phyloP scores from a whole-genome alignment of 2,888 invertebrate genomes.

The Ormia ochracea region DNA sequence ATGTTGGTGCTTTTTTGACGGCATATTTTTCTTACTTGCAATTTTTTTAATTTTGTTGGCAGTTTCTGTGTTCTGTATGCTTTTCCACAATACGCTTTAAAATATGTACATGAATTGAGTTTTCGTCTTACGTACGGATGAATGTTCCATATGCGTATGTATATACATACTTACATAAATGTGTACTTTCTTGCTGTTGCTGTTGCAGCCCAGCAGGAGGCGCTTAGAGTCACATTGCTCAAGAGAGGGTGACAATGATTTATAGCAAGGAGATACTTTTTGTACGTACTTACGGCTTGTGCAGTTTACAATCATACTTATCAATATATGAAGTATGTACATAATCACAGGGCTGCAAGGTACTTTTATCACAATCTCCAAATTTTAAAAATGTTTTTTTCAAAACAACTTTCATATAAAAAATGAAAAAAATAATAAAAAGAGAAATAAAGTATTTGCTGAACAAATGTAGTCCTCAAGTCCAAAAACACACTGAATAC shows the following conservation, averaged over 20 bases:
- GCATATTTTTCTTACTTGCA: conserved; percentile 50
- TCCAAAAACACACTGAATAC: too few relatives aligned
- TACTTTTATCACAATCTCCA: too few relatives aligned
- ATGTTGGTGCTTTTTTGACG: conserved; percentile 26
- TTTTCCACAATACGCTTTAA: conserved; percentile 45
- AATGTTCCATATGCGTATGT: too few relatives aligned
- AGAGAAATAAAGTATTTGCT: too few relatives aligned
- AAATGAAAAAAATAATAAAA: too few relatives aligned
- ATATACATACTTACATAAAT: too few relatives aligned
- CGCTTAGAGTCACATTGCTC: conserved; percentile 72
- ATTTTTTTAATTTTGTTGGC: conserved; percentile 14
- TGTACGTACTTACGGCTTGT: background rate
- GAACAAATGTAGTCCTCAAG: too few relatives aligned
- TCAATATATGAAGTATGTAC: background rate
- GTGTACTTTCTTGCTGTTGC: conserved; percentile 44
- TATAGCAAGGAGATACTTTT: conserved; percentile 72
- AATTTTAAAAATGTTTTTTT: too few relatives aligned
- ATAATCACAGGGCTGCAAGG: too few relatives aligned
- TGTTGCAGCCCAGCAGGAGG: conserved; percentile 70
- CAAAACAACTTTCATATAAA: too few relatives aligned
- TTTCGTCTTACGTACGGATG: background rate
- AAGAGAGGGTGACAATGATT: conserved; percentile 75
- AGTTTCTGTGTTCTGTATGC: conserved; percentile 61
- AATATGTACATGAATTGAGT: conserved; percentile 9
- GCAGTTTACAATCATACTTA: background rate